Evolutionary conservation across 2,113 vertebrate genomes (phyloP).

Genomic region (Elgaria multicarinata): DNA sequence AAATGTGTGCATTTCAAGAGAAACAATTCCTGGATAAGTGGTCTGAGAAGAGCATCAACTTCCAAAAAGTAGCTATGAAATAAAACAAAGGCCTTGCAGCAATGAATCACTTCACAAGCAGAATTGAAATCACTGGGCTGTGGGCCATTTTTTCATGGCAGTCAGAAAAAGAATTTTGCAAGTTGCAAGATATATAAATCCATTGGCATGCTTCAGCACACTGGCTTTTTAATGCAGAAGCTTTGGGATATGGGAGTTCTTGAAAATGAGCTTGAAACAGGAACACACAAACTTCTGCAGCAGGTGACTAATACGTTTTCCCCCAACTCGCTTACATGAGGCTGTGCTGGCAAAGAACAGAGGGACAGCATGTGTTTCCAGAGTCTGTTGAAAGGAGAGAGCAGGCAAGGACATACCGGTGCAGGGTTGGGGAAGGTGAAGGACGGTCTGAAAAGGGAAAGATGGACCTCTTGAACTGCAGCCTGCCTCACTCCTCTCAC

Average conservation of each 20-base stretch:
- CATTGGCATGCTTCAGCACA: neutral
- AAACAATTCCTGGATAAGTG: neutral
- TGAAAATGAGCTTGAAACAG: neutral
- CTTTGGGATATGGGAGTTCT: conserved; percentile 7
- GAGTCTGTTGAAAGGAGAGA: neutral
- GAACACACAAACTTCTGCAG: neutral
- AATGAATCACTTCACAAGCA: neutral
- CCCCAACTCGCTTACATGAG: neutral
- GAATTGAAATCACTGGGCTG: neutral
- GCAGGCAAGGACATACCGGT: neutral
- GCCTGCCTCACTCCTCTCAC: neutral
- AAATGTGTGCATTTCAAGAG: neutral
- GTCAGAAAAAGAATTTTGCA: neutral
- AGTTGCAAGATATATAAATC: neutral
- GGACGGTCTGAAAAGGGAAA: neutral
- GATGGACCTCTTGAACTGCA: neutral
- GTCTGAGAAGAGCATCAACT: neutral
- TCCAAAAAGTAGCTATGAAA: neutral
- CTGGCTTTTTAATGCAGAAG: neutral
- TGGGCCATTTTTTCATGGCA: neutral
- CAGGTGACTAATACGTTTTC: neutral
- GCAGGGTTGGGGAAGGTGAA: neutral
- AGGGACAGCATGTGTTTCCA: neutral
- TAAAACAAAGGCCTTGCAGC: fast-evolving
- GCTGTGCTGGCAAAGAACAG: neutral